Conservation (phyloP, 2,888 invertebrate species). For the Nyleta sp. region DNA sequence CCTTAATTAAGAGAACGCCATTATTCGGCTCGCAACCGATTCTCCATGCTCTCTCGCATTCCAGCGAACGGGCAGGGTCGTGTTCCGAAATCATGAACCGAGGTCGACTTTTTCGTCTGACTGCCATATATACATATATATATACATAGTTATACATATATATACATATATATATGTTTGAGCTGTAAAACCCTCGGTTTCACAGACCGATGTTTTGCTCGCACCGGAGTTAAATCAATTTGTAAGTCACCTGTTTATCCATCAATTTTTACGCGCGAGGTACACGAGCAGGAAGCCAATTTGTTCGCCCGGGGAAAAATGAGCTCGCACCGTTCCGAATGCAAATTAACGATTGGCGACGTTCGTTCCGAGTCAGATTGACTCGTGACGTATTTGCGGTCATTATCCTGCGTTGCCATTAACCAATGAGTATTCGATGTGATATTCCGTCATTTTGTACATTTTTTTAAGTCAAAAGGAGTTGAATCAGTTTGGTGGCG, state of each 20-base stretch:
- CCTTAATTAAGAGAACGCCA: slow-evolving; percentile 77
- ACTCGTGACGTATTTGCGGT: no score
- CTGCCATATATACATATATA: slow-evolving; percentile 13
- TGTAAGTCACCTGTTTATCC: slow-evolving; percentile 57
- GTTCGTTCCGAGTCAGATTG: no score
- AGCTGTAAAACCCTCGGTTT: slow-evolving; percentile 34
- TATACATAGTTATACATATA: not conserved
- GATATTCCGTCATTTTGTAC: no score
- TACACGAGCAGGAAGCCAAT: slow-evolving; percentile 34
- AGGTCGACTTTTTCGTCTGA: slow-evolving; percentile 55
- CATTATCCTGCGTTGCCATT: no score
- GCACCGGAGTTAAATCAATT: slow-evolving; percentile 52
- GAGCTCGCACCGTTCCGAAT: slow-evolving; percentile 18
- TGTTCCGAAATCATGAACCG: slow-evolving; percentile 52
- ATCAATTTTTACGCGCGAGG: slow-evolving; percentile 46
- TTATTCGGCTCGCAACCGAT: slow-evolving; percentile 72
- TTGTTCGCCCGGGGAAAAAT: slow-evolving; percentile 33
- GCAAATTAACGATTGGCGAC: no score
- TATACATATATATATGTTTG: no score
- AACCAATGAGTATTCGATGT: no score
- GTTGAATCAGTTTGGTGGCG: no score
- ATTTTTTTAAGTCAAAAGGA: no score
- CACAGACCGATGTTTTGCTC: slow-evolving; percentile 51
- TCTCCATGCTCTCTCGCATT: slow-evolving; percentile 72
- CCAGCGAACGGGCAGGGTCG: slow-evolving; percentile 65